phyloP scores from a whole-genome alignment of 2,888 invertebrate genomes.

The Malachius bipustulatus region DNA sequence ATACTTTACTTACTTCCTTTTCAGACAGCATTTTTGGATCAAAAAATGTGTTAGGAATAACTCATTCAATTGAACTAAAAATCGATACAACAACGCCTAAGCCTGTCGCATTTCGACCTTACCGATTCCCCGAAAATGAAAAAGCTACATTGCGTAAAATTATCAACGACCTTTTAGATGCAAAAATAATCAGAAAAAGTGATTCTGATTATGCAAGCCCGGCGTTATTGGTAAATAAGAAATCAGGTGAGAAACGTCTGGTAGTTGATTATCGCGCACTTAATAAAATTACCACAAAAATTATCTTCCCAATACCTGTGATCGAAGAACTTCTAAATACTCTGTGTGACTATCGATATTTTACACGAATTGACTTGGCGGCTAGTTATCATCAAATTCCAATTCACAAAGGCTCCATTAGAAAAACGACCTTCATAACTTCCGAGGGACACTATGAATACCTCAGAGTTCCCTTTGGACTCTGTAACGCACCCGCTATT shows the following conservation, averaged over 20 bases:
- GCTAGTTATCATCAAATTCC: slow-evolving; percentile 16
- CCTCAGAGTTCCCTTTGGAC: slow-evolving; percentile 19
- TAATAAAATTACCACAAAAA: slow-evolving; percentile 8
- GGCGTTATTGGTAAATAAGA: slow-evolving; percentile 16
- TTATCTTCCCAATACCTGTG: slow-evolving; percentile 9
- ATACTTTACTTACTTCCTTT: no score
- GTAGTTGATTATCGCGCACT: slow-evolving; percentile 11
- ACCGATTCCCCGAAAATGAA: no score
- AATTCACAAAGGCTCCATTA: no score
- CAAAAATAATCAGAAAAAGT: no score
- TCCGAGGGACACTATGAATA: slow-evolving; percentile 26
- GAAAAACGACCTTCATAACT: slow-evolving; percentile 28
- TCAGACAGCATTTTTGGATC: no score
- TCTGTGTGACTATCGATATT: slow-evolving; percentile 6
- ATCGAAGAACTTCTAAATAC: slow-evolving; percentile 10
- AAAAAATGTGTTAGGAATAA: no score
- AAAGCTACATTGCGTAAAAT: no score
- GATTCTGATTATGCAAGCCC: slow-evolving; percentile 16
- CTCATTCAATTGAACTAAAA: no score
- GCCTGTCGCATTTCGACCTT: no score
- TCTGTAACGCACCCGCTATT: slow-evolving; percentile 23
- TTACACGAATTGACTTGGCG: slow-evolving; percentile 9
- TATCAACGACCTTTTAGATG: no score
- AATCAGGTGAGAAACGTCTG: slow-evolving; percentile 8
- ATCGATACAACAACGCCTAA: no score